Evolutionary conservation across 2,888 invertebrate genomes (phyloP), one percentile per base, ranked within the genome.

Genomic region (Dione juno): DNA sequence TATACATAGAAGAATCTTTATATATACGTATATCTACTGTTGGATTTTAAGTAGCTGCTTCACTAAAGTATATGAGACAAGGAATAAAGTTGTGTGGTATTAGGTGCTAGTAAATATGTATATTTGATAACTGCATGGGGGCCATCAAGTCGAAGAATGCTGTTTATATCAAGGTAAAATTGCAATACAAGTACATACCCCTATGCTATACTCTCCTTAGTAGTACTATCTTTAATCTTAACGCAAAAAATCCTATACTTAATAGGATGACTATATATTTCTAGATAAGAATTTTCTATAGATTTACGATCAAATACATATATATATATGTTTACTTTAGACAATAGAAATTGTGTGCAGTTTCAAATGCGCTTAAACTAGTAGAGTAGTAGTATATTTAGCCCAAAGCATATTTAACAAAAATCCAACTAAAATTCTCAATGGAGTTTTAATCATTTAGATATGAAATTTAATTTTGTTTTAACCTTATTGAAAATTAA

Each of bases 71-170:
- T 61, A 61, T 71, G 66, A n/a, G n/a, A n/a, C n/a, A n/a, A n/a
- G 59, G 35, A 73, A 59, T 53, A 64, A 48, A 68, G 1, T 57
- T 57, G 37, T 69, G 69, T 66, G 67, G 40, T 54, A 74, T 57
- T 66, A 75, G 74, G 70, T 69, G 59, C 73, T 72, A 69, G 45
- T 69, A 67, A 64, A 70, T 73, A 84, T 82, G 82, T 79, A 80
- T 79, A 71, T 81, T 78, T 78, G 77, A 74, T 85, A 84, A 86
- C 81, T 92, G 89, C 79, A 93, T 92, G 93, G 92, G 93, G 90
- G 88, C 87, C 87, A 85, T 85, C 85, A 91, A 90, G 84, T 92
- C 92, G 81, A 92, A 89, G 82, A 82, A 84, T 85, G 86, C 86
- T 77, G 86, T 77, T 74, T 85, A 86, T 75, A 72, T 85, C 70